Percentiles rank a stretch among this genome's conserved stretches.
Conservation (phyloP, 1,140 invertebrate genomes). For the Monomorium pharaonis region DNA sequence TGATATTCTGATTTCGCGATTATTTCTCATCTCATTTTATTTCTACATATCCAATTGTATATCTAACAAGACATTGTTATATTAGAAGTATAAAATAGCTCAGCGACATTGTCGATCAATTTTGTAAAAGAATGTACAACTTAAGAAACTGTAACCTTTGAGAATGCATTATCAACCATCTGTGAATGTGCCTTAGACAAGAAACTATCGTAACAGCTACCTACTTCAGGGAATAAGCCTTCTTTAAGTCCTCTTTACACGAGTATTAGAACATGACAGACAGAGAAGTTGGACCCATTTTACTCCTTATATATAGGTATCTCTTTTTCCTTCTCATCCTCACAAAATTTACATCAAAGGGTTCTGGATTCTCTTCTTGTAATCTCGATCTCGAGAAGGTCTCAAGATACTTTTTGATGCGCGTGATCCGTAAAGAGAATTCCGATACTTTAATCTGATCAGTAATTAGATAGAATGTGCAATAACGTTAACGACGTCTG, state of each 20-base stretch:
- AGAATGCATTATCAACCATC: background rate
- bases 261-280: slow-evolving; percentile 67
- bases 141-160: background rate
- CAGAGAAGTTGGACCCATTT: slow-evolving; percentile 27
- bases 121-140: background rate
- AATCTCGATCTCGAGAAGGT: background rate
- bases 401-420: background rate
- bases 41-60: background rate
- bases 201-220: slow-evolving; percentile 67
- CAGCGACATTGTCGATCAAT: background rate
- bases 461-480: slow-evolving; percentile 43
- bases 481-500: slow-evolving; percentile 27
- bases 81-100: background rate
- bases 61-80: background rate
- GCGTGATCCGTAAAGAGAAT: background rate
- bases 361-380: background rate
- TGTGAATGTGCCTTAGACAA: slow-evolving; percentile 20
- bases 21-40: background rate
- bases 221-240: slow-evolving; percentile 52
- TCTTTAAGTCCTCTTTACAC: slow-evolving; percentile 68
- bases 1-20: background rate
- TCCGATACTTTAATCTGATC: slow-evolving; percentile 15
- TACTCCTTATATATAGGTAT: background rate
- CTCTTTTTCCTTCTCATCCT: background rate
- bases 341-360: slow-evolving; percentile 31